Evolutionary conservation across 92 coral and sea anemone genomes (phyloP).

Genomic region (Porites divaricata): DNA sequence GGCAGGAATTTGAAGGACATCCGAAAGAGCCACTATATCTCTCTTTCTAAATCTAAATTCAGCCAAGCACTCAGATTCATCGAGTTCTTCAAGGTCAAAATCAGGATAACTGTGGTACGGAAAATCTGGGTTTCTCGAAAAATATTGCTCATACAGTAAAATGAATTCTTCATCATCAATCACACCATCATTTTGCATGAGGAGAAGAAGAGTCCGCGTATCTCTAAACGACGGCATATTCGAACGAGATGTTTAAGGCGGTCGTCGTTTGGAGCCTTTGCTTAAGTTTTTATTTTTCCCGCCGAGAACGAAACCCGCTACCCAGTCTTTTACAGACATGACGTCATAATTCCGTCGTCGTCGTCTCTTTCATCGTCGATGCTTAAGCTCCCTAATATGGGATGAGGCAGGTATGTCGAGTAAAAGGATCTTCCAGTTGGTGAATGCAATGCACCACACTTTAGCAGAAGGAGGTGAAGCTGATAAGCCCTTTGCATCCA

Average conservation of each 20-base stretch:
- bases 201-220: not conserved
- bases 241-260: not conserved
- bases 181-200: conserved; percentile 7
- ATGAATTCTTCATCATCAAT: conserved; percentile 2
- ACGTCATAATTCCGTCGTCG: conserved; percentile 26
- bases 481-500: not conserved
- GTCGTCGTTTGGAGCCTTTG: conserved; percentile 12
- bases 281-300: conserved; percentile 21
- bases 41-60: too few species aligned
- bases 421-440: not conserved
- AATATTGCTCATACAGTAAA: conserved; percentile 1
- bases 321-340: conserved; percentile 30
- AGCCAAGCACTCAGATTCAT: conserved; percentile 4
- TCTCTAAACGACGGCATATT: not conserved
- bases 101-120: conserved; percentile 13
- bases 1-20: conserved; percentile 26
- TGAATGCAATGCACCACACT: not conserved
- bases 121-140: conserved; percentile 13
- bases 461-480: not conserved
- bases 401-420: conserved; percentile 11
- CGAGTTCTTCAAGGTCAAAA: conserved; percentile 24
- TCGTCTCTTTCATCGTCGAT: conserved; percentile 27
- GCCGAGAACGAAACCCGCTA: conserved; percentile 12
- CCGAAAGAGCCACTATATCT: not conserved
- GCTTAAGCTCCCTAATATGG: conserved; percentile 6